A percentile compares a stretch with the other conserved stretches of the same genome.
Conservation (phyloP, 2,113 vertebrate species). For the Labeo rohita region DNA sequence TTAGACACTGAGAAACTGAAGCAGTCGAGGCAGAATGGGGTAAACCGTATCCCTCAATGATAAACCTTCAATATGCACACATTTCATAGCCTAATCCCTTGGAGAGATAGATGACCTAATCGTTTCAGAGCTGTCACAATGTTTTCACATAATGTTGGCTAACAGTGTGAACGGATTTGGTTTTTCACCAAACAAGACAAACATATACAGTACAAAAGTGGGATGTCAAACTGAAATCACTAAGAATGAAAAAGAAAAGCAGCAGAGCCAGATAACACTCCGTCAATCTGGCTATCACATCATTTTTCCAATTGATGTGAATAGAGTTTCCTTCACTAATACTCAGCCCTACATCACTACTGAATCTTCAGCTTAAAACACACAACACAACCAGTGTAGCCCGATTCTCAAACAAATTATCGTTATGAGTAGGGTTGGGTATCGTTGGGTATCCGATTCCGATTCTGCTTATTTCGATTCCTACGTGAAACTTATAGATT, state of each 20-base stretch:
- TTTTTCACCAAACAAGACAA: background rate
- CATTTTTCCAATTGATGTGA: background rate
- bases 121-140: background rate
- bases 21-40: background rate
- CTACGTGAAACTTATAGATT: no score
- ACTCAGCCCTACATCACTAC: background rate
- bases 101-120: conserved; percentile 8
- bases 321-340: background rate
- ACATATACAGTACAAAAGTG: background rate
- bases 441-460: no score
- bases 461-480: no score
- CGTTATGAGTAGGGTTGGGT: background rate
- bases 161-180: background rate
- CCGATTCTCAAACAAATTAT: background rate
- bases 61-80: conserved; percentile 8
- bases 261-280: background rate
- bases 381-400: background rate
- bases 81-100: conserved; percentile 1
- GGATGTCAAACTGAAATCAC: background rate
- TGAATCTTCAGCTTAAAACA: background rate
- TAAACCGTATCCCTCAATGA: conserved; percentile 7
- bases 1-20: conserved; percentile 31
- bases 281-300: background rate
- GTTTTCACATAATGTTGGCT: conserved; percentile 7
- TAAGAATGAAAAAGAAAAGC: background rate